phyloP scores from a whole-genome alignment of 2,797 vertebrate species.

The Falco peregrinus region DNA sequence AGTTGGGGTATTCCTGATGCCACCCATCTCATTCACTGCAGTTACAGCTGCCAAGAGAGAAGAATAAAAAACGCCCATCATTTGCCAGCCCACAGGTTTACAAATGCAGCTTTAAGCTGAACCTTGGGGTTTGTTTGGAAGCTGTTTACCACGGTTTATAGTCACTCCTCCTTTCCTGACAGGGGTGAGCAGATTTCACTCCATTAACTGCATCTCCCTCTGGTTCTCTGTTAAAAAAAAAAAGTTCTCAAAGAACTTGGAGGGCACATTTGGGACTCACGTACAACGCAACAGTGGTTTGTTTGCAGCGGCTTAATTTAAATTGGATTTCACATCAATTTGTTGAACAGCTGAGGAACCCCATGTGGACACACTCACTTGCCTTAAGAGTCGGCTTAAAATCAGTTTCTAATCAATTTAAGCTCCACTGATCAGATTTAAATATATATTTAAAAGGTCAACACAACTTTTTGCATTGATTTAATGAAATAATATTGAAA shows the following conservation, averaged over 20 bases:
- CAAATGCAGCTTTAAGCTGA: conserved; percentile 3
- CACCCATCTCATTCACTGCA: not conserved
- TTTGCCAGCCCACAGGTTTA: conserved; percentile 31
- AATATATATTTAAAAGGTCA: conserved; percentile 60
- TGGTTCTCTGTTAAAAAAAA: not conserved
- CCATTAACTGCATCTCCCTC: not conserved
- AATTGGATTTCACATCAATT: conserved; percentile 54
- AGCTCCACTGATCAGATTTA: conserved; percentile 54
- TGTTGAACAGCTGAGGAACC: conserved; percentile 38
- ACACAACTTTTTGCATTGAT: conserved; percentile 38
- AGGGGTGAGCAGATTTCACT: not conserved
- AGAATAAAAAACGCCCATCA: not conserved
- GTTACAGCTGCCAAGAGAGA: conserved; percentile 28
- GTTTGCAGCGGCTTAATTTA: conserved; percentile 47
- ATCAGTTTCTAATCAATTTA: conserved; percentile 54
- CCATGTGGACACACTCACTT: conserved; percentile 7
- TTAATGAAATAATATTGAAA: conserved; percentile 52
- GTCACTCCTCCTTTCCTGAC: not conserved
- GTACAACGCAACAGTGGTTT: not conserved
- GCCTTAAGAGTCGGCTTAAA: conserved; percentile 48
- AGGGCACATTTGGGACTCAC: not conserved
- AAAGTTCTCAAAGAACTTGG: conserved; percentile 21
- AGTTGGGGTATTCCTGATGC: not conserved
- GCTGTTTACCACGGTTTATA: not conserved
- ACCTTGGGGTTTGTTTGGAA: not conserved